These are phyloP conservation scores for Ardeotis arabs DNA, from an alignment of 2,113 vertebrate species.

Conservation along the genomic window DNA sequence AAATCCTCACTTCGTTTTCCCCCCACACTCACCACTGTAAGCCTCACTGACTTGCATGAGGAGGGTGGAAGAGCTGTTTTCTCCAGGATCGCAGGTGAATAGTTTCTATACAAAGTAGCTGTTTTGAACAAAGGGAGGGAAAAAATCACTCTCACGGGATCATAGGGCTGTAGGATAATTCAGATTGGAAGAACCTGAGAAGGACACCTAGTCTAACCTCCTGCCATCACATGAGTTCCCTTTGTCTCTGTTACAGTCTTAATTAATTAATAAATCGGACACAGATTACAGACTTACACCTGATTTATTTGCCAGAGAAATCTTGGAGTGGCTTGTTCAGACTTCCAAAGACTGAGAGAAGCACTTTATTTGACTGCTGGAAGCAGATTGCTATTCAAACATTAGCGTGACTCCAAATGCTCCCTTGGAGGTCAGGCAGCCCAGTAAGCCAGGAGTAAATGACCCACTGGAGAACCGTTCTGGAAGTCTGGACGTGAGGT, in stretches of 20 bases:
- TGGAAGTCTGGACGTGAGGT: not conserved
- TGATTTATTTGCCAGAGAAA: not conserved
- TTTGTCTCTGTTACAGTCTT: not conserved
- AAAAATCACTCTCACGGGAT: not conserved
- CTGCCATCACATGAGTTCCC: not conserved
- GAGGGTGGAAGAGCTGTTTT: not conserved
- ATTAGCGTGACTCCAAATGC: not conserved
- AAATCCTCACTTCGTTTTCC: not conserved
- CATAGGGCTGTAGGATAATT: not conserved
- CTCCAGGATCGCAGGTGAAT: not conserved
- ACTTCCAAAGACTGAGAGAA: not conserved
- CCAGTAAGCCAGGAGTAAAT: not conserved
- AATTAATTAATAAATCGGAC: not conserved
- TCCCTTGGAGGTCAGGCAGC: not conserved
- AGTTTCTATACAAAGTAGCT: not conserved
- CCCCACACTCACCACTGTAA: not conserved
- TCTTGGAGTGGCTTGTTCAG: not conserved
- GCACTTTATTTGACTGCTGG: not conserved
- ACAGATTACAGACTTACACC: not conserved
- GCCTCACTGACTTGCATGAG: not conserved
- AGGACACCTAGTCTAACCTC: not conserved
- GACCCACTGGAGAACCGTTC: not conserved
- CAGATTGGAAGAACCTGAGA: not conserved
- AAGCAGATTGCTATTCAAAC: not conserved
- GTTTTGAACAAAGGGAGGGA: not conserved